Evolutionary conservation across 2,113 vertebrate genomes (phyloP), one percentile per base, ranked within the genome.

Genomic region (Erythrocebus patas): DNA sequence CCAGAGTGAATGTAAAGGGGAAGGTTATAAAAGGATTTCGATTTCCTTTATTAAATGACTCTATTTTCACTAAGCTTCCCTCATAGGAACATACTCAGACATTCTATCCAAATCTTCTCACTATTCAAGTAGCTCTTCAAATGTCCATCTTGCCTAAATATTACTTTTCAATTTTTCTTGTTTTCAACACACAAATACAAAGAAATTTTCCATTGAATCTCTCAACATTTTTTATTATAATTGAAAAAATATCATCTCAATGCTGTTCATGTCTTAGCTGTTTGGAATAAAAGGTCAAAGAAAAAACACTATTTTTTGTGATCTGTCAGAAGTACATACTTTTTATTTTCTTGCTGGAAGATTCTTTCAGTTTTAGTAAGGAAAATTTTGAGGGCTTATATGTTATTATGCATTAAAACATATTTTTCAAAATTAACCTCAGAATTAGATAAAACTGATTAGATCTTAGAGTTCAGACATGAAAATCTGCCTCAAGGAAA

Each of bases 381-480:
- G 45, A 73, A 48, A 50, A 91, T 83, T 82, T 87, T 55, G 5
- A 85, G 2, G 25, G 22, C 27, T 86, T 84, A 50, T 73, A 23
- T 93, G 66, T 87, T 73, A 79, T 68, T 84, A 20, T 64, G 10
- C 16, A 55, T 38, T 85, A 16, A 52, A 82, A 85, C 4, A 59
- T 81, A 83, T 92, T 96, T 93, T n/a, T 73, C 12, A 93, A 91
- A 75, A 92, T 93, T 85, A 79, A 10, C 8, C 10, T 80, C 27
- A 81, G n/a, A 89, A 79, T n/a, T 1, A 72, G 78, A 59, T 45
- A 2, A 85, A 81, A 76, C 7, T 70, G 17, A 57, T 52, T 43
- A 68, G 38, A 66, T 38, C 23, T 76, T 82, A 89, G 48, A 87
- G 48, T 82, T 87, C 3, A 80, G 48, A 83, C 57, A 20, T 85